Percentiles rank a stretch among this genome's conserved stretches.
phyloP scores from a whole-genome alignment of 2,113 vertebrate genomes.

The Oplegnathus fasciatus region DNA sequence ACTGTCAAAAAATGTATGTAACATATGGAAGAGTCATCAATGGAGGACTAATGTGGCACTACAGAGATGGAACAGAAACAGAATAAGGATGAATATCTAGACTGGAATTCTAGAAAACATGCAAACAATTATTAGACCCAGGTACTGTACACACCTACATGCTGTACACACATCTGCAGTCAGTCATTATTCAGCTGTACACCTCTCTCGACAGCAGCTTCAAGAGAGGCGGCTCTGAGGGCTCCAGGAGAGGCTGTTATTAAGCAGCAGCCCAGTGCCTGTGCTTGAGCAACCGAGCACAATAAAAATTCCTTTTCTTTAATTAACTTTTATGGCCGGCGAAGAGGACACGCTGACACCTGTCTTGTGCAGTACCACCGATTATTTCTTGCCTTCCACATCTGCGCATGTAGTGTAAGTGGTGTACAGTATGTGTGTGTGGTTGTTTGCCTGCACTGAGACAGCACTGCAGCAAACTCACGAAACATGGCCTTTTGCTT shows the following conservation, averaged over 20 bases:
- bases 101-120: slow-evolving; percentile 38
- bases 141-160: slow-evolving; percentile 31
- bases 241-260: slow-evolving; percentile 72
- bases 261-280: slow-evolving; percentile 65
- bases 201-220: slow-evolving; percentile 73
- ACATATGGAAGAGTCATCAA: background rate
- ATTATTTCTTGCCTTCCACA: slow-evolving; percentile 66
- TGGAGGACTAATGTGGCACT: background rate
- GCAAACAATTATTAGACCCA: slow-evolving; percentile 26
- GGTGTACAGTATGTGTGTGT: background rate
- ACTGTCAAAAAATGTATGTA: background rate
- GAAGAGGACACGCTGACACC: slow-evolving; percentile 81
- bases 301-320: slow-evolving; percentile 83
- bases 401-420: slow-evolving; percentile 27
- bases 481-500: background rate
- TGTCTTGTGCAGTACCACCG: slow-evolving; percentile 68
- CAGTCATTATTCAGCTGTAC: slow-evolving; percentile 65
- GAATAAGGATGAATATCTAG: slow-evolving; percentile 20
- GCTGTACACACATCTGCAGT: slow-evolving; percentile 42
- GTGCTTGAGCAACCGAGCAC: slow-evolving; percentile 64
- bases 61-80: background rate
- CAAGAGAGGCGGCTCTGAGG: slow-evolving; percentile 47
- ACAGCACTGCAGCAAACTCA: slow-evolving; percentile 32
- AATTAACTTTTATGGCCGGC: slow-evolving; percentile 84
- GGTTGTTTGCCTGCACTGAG: background rate